Evolutionary conservation across 2,113 vertebrate species (phyloP).

Genomic region (Phoenicopterus ruber): DNA sequence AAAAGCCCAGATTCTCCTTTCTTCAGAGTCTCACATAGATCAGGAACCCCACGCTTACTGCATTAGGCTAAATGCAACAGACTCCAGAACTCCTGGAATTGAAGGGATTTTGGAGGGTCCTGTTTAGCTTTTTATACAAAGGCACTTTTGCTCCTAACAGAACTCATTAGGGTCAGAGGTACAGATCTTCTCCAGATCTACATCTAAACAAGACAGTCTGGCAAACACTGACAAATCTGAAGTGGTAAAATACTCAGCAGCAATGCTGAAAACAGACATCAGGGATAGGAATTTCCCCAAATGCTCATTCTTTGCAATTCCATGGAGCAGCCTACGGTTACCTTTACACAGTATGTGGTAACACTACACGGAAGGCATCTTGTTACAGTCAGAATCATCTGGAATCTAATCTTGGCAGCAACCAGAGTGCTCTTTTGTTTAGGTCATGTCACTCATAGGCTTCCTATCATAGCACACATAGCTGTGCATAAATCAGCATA

Average conservation of each 20-base stretch:
- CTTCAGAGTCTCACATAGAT: not conserved
- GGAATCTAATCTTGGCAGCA: not conserved
- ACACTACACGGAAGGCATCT: not conserved
- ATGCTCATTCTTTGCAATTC: not conserved
- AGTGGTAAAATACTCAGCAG: not conserved
- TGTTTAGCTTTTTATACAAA: not conserved
- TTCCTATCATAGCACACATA: not conserved
- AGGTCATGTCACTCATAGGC: not conserved
- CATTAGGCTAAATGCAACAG: not conserved
- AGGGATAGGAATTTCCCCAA: not conserved
- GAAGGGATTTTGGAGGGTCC: not conserved
- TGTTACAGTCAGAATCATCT: not conserved
- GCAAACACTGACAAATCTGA: not conserved
- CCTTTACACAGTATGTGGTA: not conserved
- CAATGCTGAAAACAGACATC: not conserved
- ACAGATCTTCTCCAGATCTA: not conserved
- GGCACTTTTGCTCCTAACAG: not conserved
- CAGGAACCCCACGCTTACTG: not conserved
- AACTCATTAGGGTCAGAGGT: not conserved
- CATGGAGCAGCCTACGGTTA: not conserved
- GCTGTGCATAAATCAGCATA: not conserved
- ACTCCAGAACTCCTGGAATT: not conserved
- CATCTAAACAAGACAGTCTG: not conserved
- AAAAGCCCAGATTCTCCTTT: not conserved
- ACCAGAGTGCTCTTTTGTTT: not conserved